Evolutionary conservation across 2,113 vertebrate genomes (phyloP).

Genomic region (Ptilonorhynchus violaceus): DNA sequence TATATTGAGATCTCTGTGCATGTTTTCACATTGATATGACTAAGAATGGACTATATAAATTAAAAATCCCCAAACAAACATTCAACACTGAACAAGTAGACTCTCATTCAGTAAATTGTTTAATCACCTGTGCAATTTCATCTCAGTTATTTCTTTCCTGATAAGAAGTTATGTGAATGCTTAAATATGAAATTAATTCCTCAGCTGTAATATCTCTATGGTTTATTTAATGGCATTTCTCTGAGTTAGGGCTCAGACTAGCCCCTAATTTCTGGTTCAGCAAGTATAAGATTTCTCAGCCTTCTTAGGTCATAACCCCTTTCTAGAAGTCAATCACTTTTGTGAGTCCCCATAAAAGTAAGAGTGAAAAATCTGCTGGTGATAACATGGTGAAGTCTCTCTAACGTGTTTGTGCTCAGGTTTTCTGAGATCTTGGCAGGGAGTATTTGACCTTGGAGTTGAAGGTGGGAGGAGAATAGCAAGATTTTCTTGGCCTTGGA

Average conservation of each 20-base stretch:
- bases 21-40: not conserved
- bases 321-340: constrained; percentile 46
- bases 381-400: not conserved
- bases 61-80: not conserved
- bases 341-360: constrained; percentile 7
- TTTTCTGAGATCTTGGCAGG: constrained; percentile 35
- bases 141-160: not conserved
- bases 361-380: constrained; percentile 20
- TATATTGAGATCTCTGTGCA: not conserved
- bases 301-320: constrained; percentile 23
- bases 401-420: not conserved
- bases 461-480: constrained; percentile 11
- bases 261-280: not conserved
- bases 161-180: not conserved
- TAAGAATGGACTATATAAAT: not conserved
- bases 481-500: constrained; percentile 37
- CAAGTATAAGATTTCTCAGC: not conserved
- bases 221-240: not conserved
- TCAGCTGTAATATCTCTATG: not conserved
- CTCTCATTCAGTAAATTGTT: not conserved
- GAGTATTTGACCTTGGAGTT: constrained; percentile 26
- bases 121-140: not conserved
- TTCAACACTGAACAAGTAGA: not conserved
- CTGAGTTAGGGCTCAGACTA: not conserved
- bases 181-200: not conserved